Evolutionary conservation across 2,888 invertebrate genomes (phyloP).

Genomic region (Ophion ventricosus): DNA sequence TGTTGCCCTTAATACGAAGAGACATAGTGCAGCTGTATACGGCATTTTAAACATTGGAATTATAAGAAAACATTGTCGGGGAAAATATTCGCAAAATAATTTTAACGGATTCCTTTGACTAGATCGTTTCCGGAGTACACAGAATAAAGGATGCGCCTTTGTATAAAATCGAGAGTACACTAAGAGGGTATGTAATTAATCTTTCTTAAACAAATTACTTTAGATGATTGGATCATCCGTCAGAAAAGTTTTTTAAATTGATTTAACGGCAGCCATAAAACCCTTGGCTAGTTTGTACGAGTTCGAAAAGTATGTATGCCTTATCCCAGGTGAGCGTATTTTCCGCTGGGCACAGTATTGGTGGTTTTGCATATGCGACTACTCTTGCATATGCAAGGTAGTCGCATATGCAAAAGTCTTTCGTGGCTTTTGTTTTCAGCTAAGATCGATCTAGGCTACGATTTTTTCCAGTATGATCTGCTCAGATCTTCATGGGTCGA

Average conservation of each 20-base stretch:
- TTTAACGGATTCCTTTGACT: no score
- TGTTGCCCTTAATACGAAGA: no score
- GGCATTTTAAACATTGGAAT: no score
- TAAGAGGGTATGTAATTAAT: neutral
- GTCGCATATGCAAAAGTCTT: no score
- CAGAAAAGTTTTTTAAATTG: no score
- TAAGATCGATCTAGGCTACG: slow-evolving; percentile 21
- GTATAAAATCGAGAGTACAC: neutral
- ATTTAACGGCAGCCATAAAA: no score
- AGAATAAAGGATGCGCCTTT: neutral
- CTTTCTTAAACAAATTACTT: slow-evolving; percentile 43
- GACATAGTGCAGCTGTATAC: no score
- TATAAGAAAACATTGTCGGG: no score
- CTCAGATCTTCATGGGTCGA: slow-evolving; percentile 32
- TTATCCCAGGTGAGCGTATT: slow-evolving; percentile 74
- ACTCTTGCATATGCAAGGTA: no score
- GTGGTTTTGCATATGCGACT: slow-evolving; percentile 20
- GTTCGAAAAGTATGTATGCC: slow-evolving; percentile 69
- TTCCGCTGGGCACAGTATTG: slow-evolving; percentile 65
- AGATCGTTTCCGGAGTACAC: neutral
- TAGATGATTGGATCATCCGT: slow-evolving; percentile 53
- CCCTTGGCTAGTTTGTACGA: slow-evolving; percentile 68
- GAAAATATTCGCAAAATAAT: no score
- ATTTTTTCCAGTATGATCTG: slow-evolving; percentile 16
- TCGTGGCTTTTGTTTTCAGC: slow-evolving; percentile 38